Evolutionary conservation across 2,888 invertebrate genomes (phyloP).

Genomic region (Erynnis tages): DNA sequence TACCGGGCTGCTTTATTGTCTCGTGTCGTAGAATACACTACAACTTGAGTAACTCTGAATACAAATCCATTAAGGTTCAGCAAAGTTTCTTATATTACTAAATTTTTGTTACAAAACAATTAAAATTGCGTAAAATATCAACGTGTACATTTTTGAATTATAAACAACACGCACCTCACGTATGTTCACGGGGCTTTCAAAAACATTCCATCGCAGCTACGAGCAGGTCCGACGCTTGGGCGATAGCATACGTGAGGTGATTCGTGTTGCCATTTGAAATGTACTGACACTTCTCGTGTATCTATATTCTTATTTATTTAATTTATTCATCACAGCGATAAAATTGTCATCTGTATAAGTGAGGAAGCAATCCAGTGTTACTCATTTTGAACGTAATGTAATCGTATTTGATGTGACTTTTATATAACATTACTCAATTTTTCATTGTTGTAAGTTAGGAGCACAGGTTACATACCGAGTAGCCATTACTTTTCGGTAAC

Average conservation of each 20-base stretch:
- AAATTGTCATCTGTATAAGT: not conserved
- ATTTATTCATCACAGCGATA: conserved; percentile 4
- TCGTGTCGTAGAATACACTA: conserved; percentile 33
- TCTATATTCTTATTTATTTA: conserved; percentile 3
- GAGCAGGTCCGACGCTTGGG: no score
- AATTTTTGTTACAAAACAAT: no score
- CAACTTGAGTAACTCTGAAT: conserved; percentile 6
- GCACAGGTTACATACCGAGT: not conserved
- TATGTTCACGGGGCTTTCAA: no score
- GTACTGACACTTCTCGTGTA: no score
- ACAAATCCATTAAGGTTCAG: not conserved
- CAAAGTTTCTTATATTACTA: not conserved
- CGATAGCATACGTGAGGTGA: no score
- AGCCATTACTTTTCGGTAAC: no score
- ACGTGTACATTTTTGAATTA: no score
- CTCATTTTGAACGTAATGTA: conserved; percentile 15
- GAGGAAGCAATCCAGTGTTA: conserved; percentile 16
- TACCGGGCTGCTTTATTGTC: conserved; percentile 46
- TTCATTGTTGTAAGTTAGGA: conserved; percentile 36
- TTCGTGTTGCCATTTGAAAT: no score
- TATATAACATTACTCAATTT: conserved; percentile 33
- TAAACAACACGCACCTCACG: no score
- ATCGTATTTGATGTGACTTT: conserved; percentile 30
- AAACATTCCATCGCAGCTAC: no score
- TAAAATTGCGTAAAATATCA: no score